These are phyloP conservation scores for Heliconius himera DNA, from an alignment of 1,140 invertebrate genomes.

Conservation along the genomic window DNA sequence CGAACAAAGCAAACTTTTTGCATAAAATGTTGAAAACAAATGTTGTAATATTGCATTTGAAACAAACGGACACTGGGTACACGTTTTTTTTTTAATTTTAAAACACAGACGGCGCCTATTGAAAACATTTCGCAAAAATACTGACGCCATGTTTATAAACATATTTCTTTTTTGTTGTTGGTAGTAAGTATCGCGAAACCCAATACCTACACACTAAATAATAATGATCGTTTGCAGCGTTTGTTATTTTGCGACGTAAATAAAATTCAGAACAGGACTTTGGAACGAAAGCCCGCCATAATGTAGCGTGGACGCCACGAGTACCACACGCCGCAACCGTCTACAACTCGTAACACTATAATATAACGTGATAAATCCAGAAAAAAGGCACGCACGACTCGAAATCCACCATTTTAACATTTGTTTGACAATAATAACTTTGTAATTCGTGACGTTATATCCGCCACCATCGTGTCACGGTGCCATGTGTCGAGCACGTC, in stretches of 20 bases:
- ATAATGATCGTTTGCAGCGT: neutral
- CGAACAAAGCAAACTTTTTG: slow-evolving; percentile 63
- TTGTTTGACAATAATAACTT: slow-evolving; percentile 16
- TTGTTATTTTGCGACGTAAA: slow-evolving; percentile 11
- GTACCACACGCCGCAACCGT: slow-evolving; percentile 57
- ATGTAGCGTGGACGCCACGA: slow-evolving; percentile 77
- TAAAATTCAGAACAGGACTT: slow-evolving; percentile 28
- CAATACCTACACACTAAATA: neutral
- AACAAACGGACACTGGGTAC: slow-evolving; percentile 37
- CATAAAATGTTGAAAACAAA: slow-evolving; percentile 32
- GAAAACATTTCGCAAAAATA: slow-evolving; percentile 24
- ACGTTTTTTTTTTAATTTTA: slow-evolving; percentile 22
- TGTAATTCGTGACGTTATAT: slow-evolving; percentile 49
- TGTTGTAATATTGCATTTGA: slow-evolving; percentile 30
- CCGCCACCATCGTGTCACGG: slow-evolving; percentile 67
- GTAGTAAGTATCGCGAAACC: neutral
- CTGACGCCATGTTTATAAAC: slow-evolving; percentile 27
- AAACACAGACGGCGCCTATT: slow-evolving; percentile 16
- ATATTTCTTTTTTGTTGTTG: neutral
- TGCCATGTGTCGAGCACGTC: slow-evolving; percentile 78
- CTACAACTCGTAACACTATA: neutral
- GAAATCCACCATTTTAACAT: slow-evolving; percentile 18
- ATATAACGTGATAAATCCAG: neutral
- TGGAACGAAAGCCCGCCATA: slow-evolving; percentile 63
- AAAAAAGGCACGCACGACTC: neutral